Evolutionary conservation across 2,888 invertebrate species (phyloP).

Genomic region (Melolontha melolontha): DNA sequence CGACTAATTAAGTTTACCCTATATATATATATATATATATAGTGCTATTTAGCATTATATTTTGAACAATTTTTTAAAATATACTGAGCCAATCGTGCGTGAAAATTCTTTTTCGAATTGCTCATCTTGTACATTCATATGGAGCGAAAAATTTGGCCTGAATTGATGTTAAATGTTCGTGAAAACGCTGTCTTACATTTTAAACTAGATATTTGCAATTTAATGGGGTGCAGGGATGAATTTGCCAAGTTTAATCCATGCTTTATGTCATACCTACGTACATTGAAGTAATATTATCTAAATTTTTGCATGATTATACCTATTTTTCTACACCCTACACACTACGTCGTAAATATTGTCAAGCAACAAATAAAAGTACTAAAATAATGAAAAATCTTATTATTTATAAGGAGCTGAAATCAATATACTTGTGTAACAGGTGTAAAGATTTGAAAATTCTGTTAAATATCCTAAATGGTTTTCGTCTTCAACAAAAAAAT

Average conservation of each 20-base stretch:
- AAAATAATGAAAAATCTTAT: too few species aligned
- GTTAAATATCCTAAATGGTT: too few species aligned
- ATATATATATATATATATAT: too few species aligned
- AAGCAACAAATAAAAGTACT: not conserved
- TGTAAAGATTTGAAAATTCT: too few species aligned
- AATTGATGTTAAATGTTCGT: slow-evolving; percentile 14
- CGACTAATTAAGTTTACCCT: too few species aligned
- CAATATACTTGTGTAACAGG: too few species aligned
- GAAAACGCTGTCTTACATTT: slow-evolving; percentile 17
- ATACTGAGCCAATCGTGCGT: not conserved
- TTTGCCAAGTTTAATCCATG: slow-evolving; percentile 19
- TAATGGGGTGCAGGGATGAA: not conserved
- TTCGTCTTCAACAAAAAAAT: too few species aligned
- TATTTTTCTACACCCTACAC: not conserved
- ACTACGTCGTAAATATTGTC: not conserved
- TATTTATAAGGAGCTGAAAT: too few species aligned
- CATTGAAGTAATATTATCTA: not conserved
- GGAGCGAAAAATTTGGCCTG: not conserved
- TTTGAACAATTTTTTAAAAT: not conserved
- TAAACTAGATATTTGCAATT: slow-evolving; percentile 3
- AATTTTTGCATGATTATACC: not conserved
- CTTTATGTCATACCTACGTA: not conserved
- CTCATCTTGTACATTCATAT: not conserved
- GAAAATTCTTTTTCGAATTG: not conserved
- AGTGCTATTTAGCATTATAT: too few species aligned